Evolutionary conservation across 2,888 invertebrate species (phyloP).

Genomic region (Lumbricus terrestris): DNA sequence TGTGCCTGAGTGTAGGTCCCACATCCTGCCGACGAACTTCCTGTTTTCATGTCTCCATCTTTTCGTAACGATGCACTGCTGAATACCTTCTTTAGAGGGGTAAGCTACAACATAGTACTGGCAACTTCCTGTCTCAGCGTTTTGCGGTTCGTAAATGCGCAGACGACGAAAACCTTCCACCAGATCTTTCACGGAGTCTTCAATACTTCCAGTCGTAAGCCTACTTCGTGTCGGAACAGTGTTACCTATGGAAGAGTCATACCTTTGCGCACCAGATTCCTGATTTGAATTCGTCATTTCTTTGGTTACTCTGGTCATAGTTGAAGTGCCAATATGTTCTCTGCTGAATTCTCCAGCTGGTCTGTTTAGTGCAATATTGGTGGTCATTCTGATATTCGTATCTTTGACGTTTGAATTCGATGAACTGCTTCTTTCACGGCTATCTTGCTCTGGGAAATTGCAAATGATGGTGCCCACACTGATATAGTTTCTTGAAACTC

Average conservation of each 20-base stretch:
- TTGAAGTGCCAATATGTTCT: neutral
- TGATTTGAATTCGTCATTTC: neutral
- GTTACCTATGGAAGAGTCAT: neutral
- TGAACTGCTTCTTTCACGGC: too few species aligned
- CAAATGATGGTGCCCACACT: too few species aligned
- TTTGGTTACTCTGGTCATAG: neutral
- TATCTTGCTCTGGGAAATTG: too few species aligned
- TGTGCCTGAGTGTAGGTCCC: neutral
- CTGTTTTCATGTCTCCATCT: neutral
- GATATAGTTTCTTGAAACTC: too few species aligned
- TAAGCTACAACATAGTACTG: neutral
- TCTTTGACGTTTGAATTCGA: too few species aligned
- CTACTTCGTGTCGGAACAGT: neutral
- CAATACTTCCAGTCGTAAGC: neutral
- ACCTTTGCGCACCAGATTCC: neutral
- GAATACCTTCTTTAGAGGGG: neutral
- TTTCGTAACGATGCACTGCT: neutral
- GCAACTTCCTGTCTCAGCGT: neutral
- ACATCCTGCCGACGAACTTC: neutral
- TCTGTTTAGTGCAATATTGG: too few species aligned
- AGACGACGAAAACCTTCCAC: neutral
- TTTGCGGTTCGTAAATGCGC: neutral
- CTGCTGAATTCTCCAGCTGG: neutral
- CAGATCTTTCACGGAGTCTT: neutral
- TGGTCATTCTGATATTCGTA: too few species aligned